Conservation (phyloP, 2,113 vertebrate species). For the Petromus typicus region DNA sequence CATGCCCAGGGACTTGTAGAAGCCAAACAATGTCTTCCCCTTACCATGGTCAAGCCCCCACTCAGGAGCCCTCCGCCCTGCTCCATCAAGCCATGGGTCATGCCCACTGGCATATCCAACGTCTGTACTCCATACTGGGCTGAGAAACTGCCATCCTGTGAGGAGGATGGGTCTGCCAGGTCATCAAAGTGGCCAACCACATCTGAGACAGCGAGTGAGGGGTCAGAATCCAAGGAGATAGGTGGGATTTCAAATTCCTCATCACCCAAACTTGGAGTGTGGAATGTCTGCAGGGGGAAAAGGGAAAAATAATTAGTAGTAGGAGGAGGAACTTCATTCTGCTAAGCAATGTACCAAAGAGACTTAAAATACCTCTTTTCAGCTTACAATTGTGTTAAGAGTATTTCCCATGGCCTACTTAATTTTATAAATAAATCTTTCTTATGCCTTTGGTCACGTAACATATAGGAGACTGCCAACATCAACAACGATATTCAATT, state of each 20-base stretch:
- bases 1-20: conserved; percentile 66
- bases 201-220: conserved; percentile 92
- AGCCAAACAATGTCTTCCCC: conserved; percentile 38
- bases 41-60: conserved; percentile 85
- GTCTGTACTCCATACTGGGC: conserved; percentile 90
- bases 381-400: not conserved
- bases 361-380: conserved; percentile 2
- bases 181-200: conserved; percentile 93
- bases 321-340: not conserved
- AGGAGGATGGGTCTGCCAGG: conserved; percentile 88
- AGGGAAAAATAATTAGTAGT: not conserved
- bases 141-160: conserved; percentile 87
- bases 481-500: conserved; percentile 5
- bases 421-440: conserved; percentile 41
- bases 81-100: conserved; percentile 89
- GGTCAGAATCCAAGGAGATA: conserved; percentile 93
- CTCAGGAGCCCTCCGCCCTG: conserved; percentile 89
- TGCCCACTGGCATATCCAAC: conserved; percentile 91
- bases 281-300: conserved; percentile 89
- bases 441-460: not conserved
- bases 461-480: conserved; percentile 4
- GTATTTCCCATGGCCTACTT: conserved; percentile 30
- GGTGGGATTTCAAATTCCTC: conserved; percentile 96
- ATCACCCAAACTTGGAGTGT: conserved; percentile 95
- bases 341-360: not conserved